phyloP scores from a whole-genome alignment of 2,888 invertebrate genomes.

The Stramonita haemastoma region DNA sequence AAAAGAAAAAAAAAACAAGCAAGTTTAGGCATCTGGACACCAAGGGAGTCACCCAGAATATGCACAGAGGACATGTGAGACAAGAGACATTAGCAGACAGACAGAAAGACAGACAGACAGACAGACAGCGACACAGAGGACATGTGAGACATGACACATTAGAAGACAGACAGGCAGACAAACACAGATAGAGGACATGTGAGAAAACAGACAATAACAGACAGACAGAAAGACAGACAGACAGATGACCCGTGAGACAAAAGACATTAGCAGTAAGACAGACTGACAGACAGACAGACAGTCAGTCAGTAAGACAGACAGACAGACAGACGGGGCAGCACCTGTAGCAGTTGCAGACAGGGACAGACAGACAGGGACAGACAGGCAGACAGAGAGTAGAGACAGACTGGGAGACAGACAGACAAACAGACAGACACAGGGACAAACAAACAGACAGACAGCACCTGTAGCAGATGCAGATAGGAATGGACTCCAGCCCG shows the following conservation, averaged over 20 bases:
- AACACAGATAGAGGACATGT: background rate
- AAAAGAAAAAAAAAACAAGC: too few relatives aligned
- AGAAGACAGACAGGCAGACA: too few relatives aligned
- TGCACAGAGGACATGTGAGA: background rate
- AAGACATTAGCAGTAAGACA: background rate
- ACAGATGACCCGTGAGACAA: background rate
- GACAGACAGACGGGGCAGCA: background rate
- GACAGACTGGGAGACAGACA: background rate
- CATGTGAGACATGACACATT: too few relatives aligned
- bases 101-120: too few relatives aligned
- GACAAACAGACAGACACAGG: background rate
- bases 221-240: background rate
- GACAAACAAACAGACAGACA: background rate
- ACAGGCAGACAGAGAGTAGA: background rate
- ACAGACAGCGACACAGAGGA: too few relatives aligned
- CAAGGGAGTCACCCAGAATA: too few relatives aligned
- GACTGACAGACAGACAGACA: background rate
- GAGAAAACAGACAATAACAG: background rate
- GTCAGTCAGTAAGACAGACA: background rate
- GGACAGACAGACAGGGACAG: background rate
- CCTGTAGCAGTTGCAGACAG: background rate
- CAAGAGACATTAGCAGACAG: background rate
- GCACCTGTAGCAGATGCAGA: constrained; percentile 73
- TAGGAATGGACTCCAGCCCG: constrained; percentile 75
- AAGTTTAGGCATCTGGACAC: too few relatives aligned